Evolutionary conservation across 2,888 invertebrate species (phyloP), one percentile per base, ranked within the genome.

Genomic region (Leptarthrus brevirostris): DNA sequence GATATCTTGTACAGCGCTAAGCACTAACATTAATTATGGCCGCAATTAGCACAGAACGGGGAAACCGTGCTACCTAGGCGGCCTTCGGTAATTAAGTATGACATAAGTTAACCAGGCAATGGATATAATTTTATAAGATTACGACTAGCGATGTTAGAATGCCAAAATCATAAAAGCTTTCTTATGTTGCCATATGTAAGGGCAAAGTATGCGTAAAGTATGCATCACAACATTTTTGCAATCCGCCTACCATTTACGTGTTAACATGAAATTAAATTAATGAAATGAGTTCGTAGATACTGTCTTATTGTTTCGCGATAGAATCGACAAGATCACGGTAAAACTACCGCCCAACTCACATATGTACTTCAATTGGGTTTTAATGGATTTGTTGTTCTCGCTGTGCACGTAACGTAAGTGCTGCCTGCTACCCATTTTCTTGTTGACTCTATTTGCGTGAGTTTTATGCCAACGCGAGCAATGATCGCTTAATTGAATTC

Each of bases 401-500:
- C 69, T n/a, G n/a, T 61, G 14, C 44, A 44, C 22, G 56, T 71
- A 22, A 40, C n/a, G 6, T 30, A 1, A 30, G 30, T 30, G 30
- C 30, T 30, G 30, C 1, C n/a, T 30, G 47, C 40, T 69, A 61
- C 53, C 53, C 61, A 40, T 40, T 71, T 69, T 56, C 61, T 36
- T 40, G 44, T 18, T 70, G 24, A 24, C 56, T 58, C 69, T 47
- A 70, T 56, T 69, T 70, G 74, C 53, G 22, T 24, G 49, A 26
- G 69, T 69, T 69, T 69, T 69, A 69, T 69, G 30, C 20, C 26
- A 56, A 36, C 49, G 36, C 69, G 58, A 61, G 54, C 66, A 69
- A 69, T 73, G 75, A 73, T 75, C 72, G 56, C 47, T 36, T 73
- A 73, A 75, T 73, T 73, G 69, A 75, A 73, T 75, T 75, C 75